These are phyloP conservation scores for Podarcis siculus DNA, from an alignment of 2,797 vertebrate species.

Conservation along the genomic window DNA sequence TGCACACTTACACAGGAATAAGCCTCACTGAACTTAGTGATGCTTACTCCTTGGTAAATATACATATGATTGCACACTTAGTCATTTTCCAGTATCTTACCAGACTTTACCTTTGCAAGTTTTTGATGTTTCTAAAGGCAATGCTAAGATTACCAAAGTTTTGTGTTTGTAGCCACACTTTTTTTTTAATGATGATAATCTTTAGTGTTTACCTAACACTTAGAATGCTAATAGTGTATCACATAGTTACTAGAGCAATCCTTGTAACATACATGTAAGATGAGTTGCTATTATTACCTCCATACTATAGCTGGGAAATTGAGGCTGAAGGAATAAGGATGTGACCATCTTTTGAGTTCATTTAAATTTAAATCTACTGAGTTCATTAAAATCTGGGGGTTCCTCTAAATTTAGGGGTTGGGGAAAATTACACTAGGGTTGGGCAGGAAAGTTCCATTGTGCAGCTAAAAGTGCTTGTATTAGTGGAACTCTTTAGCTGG, in stretches of 20 bases:
- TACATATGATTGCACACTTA: not conserved
- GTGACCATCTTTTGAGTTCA: not conserved
- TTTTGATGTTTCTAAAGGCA: conserved; percentile 20
- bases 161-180: conserved; percentile 23
- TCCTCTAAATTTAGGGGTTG: too few relatives aligned
- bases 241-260: not conserved
- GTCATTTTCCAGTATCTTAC: not conserved
- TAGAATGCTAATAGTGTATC: not conserved
- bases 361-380: too few relatives aligned
- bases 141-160: not conserved
- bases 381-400: too few relatives aligned
- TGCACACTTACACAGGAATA: not conserved
- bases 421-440: too few relatives aligned
- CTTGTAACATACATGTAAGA: not conserved
- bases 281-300: not conserved
- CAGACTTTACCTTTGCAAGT: not conserved
- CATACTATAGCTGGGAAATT: not conserved
- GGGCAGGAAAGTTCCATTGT: too few relatives aligned
- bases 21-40: too few relatives aligned
- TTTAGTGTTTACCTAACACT: not conserved
- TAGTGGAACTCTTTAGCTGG: too few relatives aligned
- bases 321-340: not conserved
- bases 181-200: not conserved
- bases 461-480: too few relatives aligned
- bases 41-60: too few relatives aligned